phyloP scores from a whole-genome alignment of 2,797 vertebrate species.

The Amblyraja radiata region DNA sequence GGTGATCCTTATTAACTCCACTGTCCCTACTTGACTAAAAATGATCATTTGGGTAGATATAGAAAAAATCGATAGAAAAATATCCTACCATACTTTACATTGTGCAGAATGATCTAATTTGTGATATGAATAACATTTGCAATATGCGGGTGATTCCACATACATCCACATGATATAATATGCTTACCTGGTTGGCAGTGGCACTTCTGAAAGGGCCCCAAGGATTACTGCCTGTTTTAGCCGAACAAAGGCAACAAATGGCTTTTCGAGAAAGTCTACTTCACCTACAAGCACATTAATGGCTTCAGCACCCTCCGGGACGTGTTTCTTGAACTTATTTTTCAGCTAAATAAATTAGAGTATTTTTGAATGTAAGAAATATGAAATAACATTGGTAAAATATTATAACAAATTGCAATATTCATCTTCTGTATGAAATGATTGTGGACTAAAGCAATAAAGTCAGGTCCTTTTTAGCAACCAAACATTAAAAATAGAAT shows the following conservation, averaged over 20 bases:
- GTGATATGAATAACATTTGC: not conserved
- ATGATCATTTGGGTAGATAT: not conserved
- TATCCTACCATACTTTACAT: not conserved
- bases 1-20: not conserved
- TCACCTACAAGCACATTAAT: conserved; percentile 58
- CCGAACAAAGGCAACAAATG: conserved; percentile 57
- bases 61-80: not conserved
- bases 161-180: not conserved
- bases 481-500: not conserved
- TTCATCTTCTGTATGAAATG: not conserved
- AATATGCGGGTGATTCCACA: not conserved
- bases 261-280: conserved; percentile 57
- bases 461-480: not conserved
- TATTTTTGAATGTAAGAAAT: not conserved
- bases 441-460: not conserved
- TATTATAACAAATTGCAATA: not conserved
- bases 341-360: conserved; percentile 45
- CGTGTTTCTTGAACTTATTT: conserved; percentile 56
- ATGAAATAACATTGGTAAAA: conserved; percentile 4
- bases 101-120: not conserved
- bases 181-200: conserved; percentile 62
- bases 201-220: conserved; percentile 55
- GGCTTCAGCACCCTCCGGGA: conserved; percentile 54
- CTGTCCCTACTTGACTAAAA: not conserved
- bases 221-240: conserved; percentile 50